Evolutionary conservation across 2,888 invertebrate species (phyloP), one percentile per base, ranked within the genome.

Genomic region (Apantesis nais): DNA sequence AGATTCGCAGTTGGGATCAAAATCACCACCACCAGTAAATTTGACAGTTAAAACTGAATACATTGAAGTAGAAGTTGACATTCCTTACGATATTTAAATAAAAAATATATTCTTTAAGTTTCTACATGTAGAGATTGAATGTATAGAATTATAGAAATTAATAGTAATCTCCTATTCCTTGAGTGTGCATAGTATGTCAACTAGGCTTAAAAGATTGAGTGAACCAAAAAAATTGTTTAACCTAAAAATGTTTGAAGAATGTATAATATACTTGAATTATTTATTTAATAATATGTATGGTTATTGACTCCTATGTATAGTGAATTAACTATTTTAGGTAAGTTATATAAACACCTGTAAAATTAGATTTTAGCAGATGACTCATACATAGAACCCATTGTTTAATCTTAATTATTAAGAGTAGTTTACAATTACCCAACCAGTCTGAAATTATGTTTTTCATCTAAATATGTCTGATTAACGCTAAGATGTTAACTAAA

Each of bases 51-150:
- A 80, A 77, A 62, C 76, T 34, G 81, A 82, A 68, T 74, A 72
- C 11, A 82, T 81, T 65, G 81, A 81, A 74, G 74, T 82, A 62
- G 80, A 81, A 72, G 81, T 81, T 63, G 81, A 81, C 74, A 73
- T 81, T 69, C 75, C 71, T 62, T 74, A 73, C 78, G 62, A 74
- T 62, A 65, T 68, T 64, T 70, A 76, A 68, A 37, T 34, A 25
- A 58, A 7, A 29, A 29, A 58, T 8, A 22, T 12, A 2, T 9
- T 44, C 19, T 22, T 31, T 44, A 22, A 44, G 7, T 44, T 44
- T 31, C 22, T 31, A 63, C 22, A 25, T 22, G 29, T 31, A 44
- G 41, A 63, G 44, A 11, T 44, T 25, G 7, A 44, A 63, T 63
- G 62, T 63, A 29, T 63, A 63, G 29, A 39, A 3, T n/a, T 8